A percentile compares a stretch with the other conserved stretches of the same genome.
These are phyloP conservation scores for Papilio protenor DNA, from an alignment of 2,888 invertebrate genomes.

Conservation along the genomic window DNA sequence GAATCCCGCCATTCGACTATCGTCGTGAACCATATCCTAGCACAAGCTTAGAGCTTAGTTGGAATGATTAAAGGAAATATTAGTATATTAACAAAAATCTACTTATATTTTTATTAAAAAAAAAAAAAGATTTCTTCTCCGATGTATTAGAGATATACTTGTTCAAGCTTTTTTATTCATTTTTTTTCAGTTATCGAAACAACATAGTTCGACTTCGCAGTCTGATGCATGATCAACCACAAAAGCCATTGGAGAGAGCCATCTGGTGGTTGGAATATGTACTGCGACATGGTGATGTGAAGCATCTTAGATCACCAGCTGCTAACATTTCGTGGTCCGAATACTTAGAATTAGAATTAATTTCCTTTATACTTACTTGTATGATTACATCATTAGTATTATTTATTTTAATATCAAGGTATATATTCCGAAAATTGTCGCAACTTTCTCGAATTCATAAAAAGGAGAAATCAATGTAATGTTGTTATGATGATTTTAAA, in stretches of 20 bases:
- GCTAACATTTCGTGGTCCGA: conserved; percentile 28
- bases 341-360: conserved; percentile 25
- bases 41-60: no score
- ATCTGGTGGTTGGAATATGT: conserved; percentile 34
- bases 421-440: background rate
- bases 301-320: conserved; percentile 22
- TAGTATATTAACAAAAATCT: no score
- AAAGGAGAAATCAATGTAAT: background rate
- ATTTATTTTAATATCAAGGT: background rate
- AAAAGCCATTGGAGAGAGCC: conserved; percentile 22
- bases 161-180: no score
- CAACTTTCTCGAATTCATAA: background rate
- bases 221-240: conserved; percentile 35
- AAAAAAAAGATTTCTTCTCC: no score
- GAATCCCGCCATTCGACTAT: no score
- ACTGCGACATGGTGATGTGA: conserved; percentile 13
- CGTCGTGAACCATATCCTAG: no score
- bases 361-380: background rate
- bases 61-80: no score
- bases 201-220: background rate
- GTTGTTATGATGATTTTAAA: no score
- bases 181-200: conserved; percentile 11
- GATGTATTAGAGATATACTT: no score
- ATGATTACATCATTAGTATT: background rate
- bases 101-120: no score